A percentile compares a stretch with the other conserved stretches of the same genome.
Conservation (phyloP, 2,113 vertebrate species). For the Brachypteracias leptosomus region DNA sequence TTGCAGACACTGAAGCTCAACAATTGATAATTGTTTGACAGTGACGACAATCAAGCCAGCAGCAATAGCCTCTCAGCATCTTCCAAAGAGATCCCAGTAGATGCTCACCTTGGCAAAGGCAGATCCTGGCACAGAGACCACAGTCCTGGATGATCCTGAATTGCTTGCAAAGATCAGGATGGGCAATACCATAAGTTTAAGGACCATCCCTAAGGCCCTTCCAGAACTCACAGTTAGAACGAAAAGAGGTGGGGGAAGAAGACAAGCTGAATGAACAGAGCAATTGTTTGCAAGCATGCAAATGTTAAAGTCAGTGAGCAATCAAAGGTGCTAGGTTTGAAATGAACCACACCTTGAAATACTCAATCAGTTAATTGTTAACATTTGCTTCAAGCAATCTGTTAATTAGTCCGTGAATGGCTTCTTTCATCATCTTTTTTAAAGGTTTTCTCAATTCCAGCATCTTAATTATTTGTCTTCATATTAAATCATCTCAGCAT, state of each 20-base stretch:
- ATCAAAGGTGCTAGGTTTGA: background rate
- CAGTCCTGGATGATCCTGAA: background rate
- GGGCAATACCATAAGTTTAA: accelerated
- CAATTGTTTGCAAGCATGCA: background rate
- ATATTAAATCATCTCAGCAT: background rate
- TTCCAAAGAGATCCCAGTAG: background rate
- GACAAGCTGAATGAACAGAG: background rate
- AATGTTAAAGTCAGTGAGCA: background rate
- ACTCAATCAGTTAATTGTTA: conserved; percentile 10
- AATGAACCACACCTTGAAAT: conserved; percentile 26
- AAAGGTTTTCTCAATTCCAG: conserved; percentile 14
- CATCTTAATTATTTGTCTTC: background rate
- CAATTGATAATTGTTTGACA: background rate
- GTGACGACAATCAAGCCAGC: background rate
- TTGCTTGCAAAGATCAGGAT: background rate
- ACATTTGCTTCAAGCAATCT: conserved; percentile 25
- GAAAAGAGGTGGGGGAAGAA: background rate
- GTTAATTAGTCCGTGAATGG: conserved; percentile 21
- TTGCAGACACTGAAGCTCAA: background rate
- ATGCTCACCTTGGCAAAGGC: background rate
- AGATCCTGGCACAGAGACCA: background rate
- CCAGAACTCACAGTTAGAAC: background rate
- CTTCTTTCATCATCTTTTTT: conserved; percentile 7
- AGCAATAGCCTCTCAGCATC: background rate
- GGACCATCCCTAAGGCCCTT: accelerated